Percentiles rank a stretch among this genome's conserved stretches.
Conservation (phyloP, 2,113 vertebrate genomes). For the Microcebus murinus region DNA sequence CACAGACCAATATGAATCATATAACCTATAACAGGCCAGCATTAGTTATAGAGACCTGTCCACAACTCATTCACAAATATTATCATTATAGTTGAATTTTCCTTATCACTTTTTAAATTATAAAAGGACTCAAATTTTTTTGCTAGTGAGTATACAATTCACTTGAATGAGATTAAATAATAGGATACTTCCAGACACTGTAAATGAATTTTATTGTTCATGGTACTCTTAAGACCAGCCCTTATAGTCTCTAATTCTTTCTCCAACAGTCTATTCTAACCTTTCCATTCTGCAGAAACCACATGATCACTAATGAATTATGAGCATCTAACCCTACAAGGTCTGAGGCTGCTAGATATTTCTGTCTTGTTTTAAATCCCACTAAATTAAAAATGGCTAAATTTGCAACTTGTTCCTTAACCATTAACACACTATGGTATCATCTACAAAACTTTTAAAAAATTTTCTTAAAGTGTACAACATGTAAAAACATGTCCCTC, state of each 20-base stretch:
- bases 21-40: background rate
- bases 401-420: background rate
- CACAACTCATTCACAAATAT: background rate
- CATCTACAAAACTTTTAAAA: background rate
- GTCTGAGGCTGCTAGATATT: background rate
- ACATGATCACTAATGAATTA: background rate
- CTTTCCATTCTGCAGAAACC: background rate
- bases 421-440: background rate
- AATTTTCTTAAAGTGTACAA: background rate
- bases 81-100: background rate
- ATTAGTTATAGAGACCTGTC: background rate
- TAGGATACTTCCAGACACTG: background rate
- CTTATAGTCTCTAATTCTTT: background rate
- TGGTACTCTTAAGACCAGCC: background rate
- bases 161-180: background rate
- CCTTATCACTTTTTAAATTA: background rate
- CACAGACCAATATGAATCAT: constrained; percentile 73
- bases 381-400: background rate
- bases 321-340: background rate
- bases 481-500: background rate
- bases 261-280: too few species aligned
- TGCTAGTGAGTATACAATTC: fast-evolving
- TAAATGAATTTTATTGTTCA: background rate
- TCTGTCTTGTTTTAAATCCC: background rate
- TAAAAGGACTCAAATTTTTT: background rate